These are phyloP conservation scores for Tinea pellionella DNA, from an alignment of 2,888 invertebrate species.

Conservation along the genomic window DNA sequence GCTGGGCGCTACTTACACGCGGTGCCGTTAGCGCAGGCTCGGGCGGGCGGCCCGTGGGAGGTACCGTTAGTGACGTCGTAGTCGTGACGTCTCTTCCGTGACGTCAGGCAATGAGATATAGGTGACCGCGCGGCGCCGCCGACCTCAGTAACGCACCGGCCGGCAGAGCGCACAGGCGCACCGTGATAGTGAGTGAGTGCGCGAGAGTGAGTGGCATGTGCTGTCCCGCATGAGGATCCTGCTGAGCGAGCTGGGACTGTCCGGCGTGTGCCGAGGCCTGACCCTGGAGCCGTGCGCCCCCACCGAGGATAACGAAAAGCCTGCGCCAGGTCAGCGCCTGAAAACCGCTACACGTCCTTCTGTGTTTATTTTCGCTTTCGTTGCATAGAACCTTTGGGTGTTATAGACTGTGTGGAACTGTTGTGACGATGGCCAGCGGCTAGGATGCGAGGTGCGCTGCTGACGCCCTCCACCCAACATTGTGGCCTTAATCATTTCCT, in stretches of 20 bases:
- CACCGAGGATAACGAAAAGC: conserved; percentile 58
- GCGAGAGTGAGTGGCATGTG: conserved; percentile 66
- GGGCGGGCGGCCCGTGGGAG: conserved; percentile 68
- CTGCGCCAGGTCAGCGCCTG: conserved; percentile 69
- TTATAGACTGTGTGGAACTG: conserved; percentile 61
- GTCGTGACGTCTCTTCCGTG: conserved; percentile 56
- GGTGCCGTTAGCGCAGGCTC: conserved; percentile 68
- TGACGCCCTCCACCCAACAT: conserved; percentile 64
- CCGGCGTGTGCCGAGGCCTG: conserved; percentile 66
- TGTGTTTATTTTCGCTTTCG: conserved; percentile 69
- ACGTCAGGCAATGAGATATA: conserved; percentile 68
- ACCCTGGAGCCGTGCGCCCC: conserved; percentile 64
- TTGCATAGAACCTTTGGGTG: conserved; percentile 66
- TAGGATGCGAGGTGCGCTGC: conserved; percentile 70
- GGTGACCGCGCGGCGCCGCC: conserved; percentile 65
- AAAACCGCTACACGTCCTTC: conserved; percentile 46
- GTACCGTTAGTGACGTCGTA: conserved; percentile 68
- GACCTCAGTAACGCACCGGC: conserved; percentile 70
- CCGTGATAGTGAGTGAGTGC: conserved; percentile 49
- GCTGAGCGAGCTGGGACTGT: conserved; percentile 67
- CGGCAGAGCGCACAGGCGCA: conserved; percentile 57
- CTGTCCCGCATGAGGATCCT: conserved; percentile 67
- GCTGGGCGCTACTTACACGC: conserved; percentile 56
- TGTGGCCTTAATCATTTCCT: conserved; percentile 62
- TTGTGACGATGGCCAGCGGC: conserved; percentile 66